Base-by-base conservation (phyloP, 2,888 invertebrate species). In the Diplolepis rosae region DNA sequence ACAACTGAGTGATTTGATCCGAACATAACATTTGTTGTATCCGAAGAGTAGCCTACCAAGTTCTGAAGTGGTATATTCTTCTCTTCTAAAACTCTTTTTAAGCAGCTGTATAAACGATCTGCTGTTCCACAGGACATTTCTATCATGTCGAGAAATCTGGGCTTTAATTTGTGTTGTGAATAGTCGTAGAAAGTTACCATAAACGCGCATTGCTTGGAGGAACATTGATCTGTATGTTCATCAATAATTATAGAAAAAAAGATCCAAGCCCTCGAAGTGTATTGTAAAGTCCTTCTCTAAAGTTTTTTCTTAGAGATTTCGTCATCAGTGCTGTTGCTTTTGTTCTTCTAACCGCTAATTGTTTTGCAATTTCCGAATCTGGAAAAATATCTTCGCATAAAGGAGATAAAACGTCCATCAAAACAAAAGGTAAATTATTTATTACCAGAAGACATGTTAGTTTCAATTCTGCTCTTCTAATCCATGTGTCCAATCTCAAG, bases 111-210 rank as follows among this genome's bases (percentile, higher is more conserved):
- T 32, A 75, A 61, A 52, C 50, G 70, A 24, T 71, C 68, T 22
- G 74, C 80, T 65, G 69, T 72, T 35, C 77, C 73, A 42, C 71
- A 70, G 32, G 68, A 7, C 22, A 76, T 68, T 72, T 82, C 78
- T 24, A 78, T 69, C 74, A 79, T 79, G 69, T 80, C 74, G 70
- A 81, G 77, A 76, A 81, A 80, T 27, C 66, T 68, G 32, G 76
- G 72, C 18, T 65, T 66, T 28, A 70, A 56, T 90, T 90, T 90
- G 90, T 90, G 90, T 90, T 91, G 13, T 54, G n/a, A 15, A 13
- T 32, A 28, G 32, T 50, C 48, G 45, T 45, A 65, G 45, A 39
- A 69, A 39, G 18, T 45, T 4, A 69, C 45, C 18, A 48, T 61
- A 45, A 69, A 61, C 28, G 50, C 69, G 39, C 69, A 69, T 28